Evolutionary conservation across 2,888 invertebrate genomes (phyloP).

Genomic region (Nysson spinosus): DNA sequence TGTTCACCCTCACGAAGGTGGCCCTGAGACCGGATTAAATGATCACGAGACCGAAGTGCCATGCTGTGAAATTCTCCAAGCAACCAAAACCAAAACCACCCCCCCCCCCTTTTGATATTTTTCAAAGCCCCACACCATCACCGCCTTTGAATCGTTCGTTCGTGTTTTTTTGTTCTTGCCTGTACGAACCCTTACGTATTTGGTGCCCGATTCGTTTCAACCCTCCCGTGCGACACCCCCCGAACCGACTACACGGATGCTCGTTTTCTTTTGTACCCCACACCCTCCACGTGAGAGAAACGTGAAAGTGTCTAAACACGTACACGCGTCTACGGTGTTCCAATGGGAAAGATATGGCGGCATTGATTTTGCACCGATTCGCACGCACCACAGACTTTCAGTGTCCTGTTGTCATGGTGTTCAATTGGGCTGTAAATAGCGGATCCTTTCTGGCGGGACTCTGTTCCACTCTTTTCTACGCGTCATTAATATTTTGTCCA

Average conservation of each 20-base stretch:
- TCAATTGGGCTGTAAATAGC: conserved; percentile 61
- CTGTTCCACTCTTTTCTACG: conserved; percentile 31
- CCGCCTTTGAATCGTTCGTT: neutral
- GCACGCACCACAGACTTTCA: conserved; percentile 76
- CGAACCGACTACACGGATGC: too few species aligned
- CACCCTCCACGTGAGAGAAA: conserved; percentile 66
- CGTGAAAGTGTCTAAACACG: conserved; percentile 69
- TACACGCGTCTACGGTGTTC: conserved; percentile 48
- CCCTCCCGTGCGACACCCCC: too few species aligned
- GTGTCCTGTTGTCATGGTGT: conserved; percentile 60
- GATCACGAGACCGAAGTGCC: conserved; percentile 65
- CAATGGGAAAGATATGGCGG: conserved; percentile 27
- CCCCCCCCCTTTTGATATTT: neutral
- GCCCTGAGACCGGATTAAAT: conserved; percentile 49
- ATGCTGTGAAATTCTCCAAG: conserved; percentile 70
- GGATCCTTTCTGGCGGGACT: conserved; percentile 46
- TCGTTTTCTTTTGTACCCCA: conserved; percentile 2
- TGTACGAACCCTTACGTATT: too few species aligned
- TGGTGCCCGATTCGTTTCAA: too few species aligned
- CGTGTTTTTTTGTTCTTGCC: too few species aligned
- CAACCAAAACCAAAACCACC: conserved; percentile 10
- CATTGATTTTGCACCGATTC: conserved; percentile 83
- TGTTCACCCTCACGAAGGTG: conserved; percentile 75
- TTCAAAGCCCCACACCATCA: neutral
- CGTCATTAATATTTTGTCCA: neutral